Evolutionary conservation across 2,888 invertebrate species (phyloP).

Genomic region (Amiota communis): DNA sequence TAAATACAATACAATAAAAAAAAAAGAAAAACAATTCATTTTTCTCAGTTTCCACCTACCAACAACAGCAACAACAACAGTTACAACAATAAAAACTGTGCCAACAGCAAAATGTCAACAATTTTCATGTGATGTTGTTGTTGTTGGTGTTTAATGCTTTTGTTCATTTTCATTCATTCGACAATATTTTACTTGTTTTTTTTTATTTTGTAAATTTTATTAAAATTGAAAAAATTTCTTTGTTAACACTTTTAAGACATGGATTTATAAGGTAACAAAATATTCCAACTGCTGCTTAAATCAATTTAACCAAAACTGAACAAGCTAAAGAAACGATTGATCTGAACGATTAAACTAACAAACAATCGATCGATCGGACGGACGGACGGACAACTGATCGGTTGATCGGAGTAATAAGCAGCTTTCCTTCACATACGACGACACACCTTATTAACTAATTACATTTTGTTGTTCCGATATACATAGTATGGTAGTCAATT

Average conservation of each 20-base stretch:
- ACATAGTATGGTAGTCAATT: no score
- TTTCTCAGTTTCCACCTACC: constrained; percentile 7
- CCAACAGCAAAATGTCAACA: constrained; percentile 38
- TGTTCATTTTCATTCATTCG: no score
- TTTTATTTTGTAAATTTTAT: constrained; percentile 40
- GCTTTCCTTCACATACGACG: constrained; percentile 2
- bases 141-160: not conserved
- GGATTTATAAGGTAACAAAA: not conserved
- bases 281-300: no score
- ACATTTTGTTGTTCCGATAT: constrained; percentile 59
- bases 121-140: constrained; percentile 32
- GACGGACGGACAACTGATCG: no score
- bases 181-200: constrained; percentile 5
- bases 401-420: no score
- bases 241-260: constrained; percentile 46
- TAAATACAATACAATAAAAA: constrained; percentile 13
- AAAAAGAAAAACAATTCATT: constrained; percentile 23
- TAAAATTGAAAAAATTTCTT: constrained; percentile 44
- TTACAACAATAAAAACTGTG: constrained; percentile 31
- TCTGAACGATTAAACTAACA: not conserved
- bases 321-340: not conserved
- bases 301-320: not conserved
- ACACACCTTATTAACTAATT: constrained; percentile 67
- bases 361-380: not conserved
- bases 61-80: not conserved